A percentile compares a stretch with the other conserved stretches of the same genome.
Conservation (phyloP, 2,797 vertebrate species). For the Salmo trutta region DNA sequence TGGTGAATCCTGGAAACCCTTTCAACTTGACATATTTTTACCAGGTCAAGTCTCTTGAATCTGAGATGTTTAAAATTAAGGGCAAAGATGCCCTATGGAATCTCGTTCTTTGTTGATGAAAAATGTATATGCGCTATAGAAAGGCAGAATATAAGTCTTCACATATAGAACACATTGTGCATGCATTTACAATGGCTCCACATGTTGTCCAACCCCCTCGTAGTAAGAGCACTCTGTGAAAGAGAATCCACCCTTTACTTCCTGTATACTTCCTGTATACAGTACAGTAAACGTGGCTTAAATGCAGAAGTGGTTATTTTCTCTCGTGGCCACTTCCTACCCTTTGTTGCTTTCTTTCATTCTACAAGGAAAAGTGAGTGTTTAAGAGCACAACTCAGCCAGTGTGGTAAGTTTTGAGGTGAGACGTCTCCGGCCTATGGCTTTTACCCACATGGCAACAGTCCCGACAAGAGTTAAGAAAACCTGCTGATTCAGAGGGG, state of each 20-base stretch:
- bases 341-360: background rate
- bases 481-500: slow-evolving; percentile 22
- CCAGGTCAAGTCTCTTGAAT: background rate
- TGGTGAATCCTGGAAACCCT: background rate
- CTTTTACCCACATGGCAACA: background rate
- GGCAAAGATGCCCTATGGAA: too few species aligned
- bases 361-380: background rate
- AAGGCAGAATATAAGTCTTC: too few species aligned
- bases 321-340: background rate
- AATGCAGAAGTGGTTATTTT: background rate
- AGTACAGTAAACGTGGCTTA: background rate
- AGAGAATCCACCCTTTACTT: background rate
- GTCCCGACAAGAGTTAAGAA: background rate
- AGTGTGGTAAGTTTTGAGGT: background rate
- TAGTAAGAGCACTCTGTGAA: background rate
- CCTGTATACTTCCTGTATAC: background rate
- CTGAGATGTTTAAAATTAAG: too few species aligned
- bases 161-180: too few species aligned
- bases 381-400: background rate
- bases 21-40: background rate
- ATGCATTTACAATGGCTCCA: too few species aligned
- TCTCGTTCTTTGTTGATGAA: too few species aligned
- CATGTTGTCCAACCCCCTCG: too few species aligned
- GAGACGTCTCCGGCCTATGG: background rate
- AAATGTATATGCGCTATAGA: too few species aligned